Evolutionary conservation across 2,888 invertebrate species (phyloP), one percentile per base, ranked within the genome.

Genomic region (Hypsopygia costalis): DNA sequence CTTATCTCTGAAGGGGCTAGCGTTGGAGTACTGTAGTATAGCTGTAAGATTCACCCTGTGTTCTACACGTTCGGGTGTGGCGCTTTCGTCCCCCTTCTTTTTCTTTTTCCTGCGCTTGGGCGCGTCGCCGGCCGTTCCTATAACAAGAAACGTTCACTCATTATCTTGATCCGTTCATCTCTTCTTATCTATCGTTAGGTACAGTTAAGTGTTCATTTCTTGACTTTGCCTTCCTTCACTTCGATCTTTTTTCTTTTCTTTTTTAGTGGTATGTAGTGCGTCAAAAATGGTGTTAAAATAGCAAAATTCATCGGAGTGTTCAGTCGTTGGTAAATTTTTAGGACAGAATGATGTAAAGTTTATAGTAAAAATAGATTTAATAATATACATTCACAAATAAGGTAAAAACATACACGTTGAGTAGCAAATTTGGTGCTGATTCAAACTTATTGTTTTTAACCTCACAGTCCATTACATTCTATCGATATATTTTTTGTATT

Each of bases 121-220:
- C 65, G 62, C 61, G 64, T 56, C 79, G 62, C 63, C 71, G 57
- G 69, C 76, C 70, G 74, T 75, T 77, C 85, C 87, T 87, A 87
- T 71, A 87, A 87, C 86, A 86, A 63, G 75, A 81, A 85, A 85
- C 81, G 83, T 73, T 66, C 68, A 81, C 80, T 85, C 76, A 72
- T 83, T 81, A 81, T 81, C 78, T 75, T 67, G 70, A 56, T 66
- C 69, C 53, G 53, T 52, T 69, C 62, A 56, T 51, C 50, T 66
- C 67, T 70, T 55, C 63, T 62, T 60, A 69, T 57, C 49, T 16
- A 16, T 16, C 16, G 51, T 49, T 57, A 54, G 50, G 52, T 61
- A 52, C 43, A 36, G 43, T 46, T 29, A 34, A 25, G 36, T 34
- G 22, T 30, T 51, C 51, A 3, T 16, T 16, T 46, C 44, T 48